Base-by-base conservation (phyloP, 2,797 vertebrate species). In the Xenops minutus region DNA sequence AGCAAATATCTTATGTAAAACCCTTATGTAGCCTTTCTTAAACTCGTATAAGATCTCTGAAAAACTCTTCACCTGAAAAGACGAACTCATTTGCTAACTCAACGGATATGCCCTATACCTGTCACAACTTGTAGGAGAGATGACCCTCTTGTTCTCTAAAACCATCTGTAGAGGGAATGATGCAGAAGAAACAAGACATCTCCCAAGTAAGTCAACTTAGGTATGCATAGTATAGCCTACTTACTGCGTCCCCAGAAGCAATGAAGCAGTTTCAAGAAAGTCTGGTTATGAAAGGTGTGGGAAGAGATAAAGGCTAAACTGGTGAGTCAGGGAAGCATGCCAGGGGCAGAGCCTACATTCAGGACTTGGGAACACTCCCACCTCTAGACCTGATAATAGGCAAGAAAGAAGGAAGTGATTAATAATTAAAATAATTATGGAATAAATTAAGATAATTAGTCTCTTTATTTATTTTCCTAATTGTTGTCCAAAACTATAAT, bases 361-460 rank as follows among this genome's bases (percentile, higher is more conserved):
- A 2, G 36, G 46, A 55, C 54, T 64, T 11, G 4, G 78, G 78
- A 93, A 76, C 66, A 34, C 66, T 94, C 91, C 89, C 43, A 54
- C 58, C 39, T 75, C 32, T 80, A 49, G 49, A 56, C 48, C 34
- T 55, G 34, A 48, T 84, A 77, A 85, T 56, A 91, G 63, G 78
- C 43, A 81, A 75, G 89, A 85, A 78, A 92, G 68, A 83, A 78
- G 92, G 94, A 94, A 92, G 62, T 48, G 55, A 94, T 96, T 88
- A 85, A 83, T 93, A 91, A 89, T 92, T 94, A 89, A 87, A 82
- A 78, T 96, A 93, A 94, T 94, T 88, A 83, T 34, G 11, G 87
- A 87, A 95, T 91, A 91, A 67, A 83, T 95, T 93, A 95, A 77
- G 34, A 46, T 88, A 92, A 92, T 95, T 92, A 68, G 46, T 39